Evolutionary conservation across 2,113 vertebrate genomes (phyloP), one percentile per base, ranked within the genome.

Genomic region (Cottus gobio): DNA sequence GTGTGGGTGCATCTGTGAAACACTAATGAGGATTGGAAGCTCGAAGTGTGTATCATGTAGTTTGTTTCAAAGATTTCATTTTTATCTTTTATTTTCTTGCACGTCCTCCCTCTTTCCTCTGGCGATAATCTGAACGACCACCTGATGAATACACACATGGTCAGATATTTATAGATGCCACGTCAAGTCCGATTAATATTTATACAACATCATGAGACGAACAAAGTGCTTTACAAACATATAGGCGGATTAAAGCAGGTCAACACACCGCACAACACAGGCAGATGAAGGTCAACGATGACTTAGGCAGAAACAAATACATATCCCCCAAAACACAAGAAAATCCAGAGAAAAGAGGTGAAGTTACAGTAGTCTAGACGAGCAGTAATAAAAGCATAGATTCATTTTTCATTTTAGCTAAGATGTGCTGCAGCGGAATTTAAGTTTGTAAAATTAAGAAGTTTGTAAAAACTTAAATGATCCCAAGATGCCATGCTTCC

Each of bases 11-110:
- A 70, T 77, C 22, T 77, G 72, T 54, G 69, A 88, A 39, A 54
- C 68, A 30, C 76, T 85, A 88, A 85, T 77, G 75, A 88, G 72
- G 50, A 83, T 12, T 39, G 66, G 77, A 75, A 58, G n/a, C 61
- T 34, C 18, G 0, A 12, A 31, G 36, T 34, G 61, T 58, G 34
- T 58, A 24, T 66, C 42, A 37, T 65, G 22, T 44, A 54, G 60
- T 46, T 56, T 52, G 50, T 62, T 52, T 24, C 30, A 37, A 61
- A 46, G n/a, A 65, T 54, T 64, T 44, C 7, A 61, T 70, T 44
- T 24, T n/a, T 12, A 34, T 80, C 24, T 52, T n/a, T 56, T 24
- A 16, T n/a, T 60, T 60, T 22, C n/a, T 56, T 16, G 26, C 30
- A 31, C 22, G 24, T 74, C 34, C 16, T 72, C 26, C 11, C 28